Evolutionary conservation across 2,113 vertebrate genomes (phyloP), one percentile per base, ranked within the genome.

Genomic region (Semnornis frantzii): DNA sequence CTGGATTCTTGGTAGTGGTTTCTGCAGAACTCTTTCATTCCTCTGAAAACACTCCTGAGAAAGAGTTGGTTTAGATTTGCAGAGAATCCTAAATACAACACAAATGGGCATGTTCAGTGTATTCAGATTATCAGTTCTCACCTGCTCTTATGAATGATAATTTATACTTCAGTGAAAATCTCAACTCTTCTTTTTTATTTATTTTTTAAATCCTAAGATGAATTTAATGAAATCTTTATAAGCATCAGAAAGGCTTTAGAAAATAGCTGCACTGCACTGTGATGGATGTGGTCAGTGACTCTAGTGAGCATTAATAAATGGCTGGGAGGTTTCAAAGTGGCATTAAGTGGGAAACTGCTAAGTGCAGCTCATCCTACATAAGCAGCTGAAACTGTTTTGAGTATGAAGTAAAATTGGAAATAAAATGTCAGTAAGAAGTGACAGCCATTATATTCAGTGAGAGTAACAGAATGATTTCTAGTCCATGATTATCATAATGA

Each of bases 21-120:
- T 90, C 77, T 91, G 64, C 79, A 90, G 87, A 70, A 16, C 18
- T 91, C 60, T 68, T 57, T 90, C 24, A 44, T 88, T 90, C 66
- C 58, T 93, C 39, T 69, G 39, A 50, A 93, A 93, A 55, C 54
- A 65, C 13, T 44, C 54, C 31, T 10, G 27, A 85, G 23, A 59
- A 30, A 62, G 28, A 75, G 17, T 66, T 82, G 34, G 65, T 91
- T 85, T 44, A 75, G 30, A 50, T 91, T 89, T 86, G 44, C 0
- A 0, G 64, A 83, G 94, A 91, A 31, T 14, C 9, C 48, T 60
- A 65, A 87, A 85, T 63, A 25, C 19, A 64, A 33, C 34, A 2
- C 0, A 85, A 86, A 37, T 6, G 4, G 16, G 8, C 19, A 39
- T 31, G 39, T 44, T 70, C 34, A 48, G 18, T 76, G 8, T 72